Base-by-base conservation (phyloP, 2,797 vertebrate genomes). In the Synanceia verrucosa region DNA sequence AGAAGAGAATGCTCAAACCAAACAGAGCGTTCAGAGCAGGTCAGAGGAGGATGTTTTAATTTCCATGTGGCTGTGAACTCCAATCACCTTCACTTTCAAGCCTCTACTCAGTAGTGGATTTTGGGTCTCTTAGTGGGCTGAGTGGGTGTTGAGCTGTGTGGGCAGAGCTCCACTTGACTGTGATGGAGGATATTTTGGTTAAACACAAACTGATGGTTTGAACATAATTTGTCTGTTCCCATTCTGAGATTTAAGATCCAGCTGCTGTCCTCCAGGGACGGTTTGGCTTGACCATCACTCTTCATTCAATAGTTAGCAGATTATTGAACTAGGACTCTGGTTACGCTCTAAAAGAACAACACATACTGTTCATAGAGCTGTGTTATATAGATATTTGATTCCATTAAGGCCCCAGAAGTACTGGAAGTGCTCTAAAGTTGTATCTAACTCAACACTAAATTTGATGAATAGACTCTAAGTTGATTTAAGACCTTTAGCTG, bases 131-230 rank as follows among this genome's bases (percentile, higher is more conserved):
- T n/a, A 16, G 53, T 21, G 16, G 60, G 4, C n/a, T 62, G 65
- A 71, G 81, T 73, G 52, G 75, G 75, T n/a, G n/a, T n/a, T n/a
- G n/a, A 68, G 74, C 55, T 41, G 62, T 3, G 18, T 52, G 56
- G 70, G 64, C 34, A 60, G 62, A 6, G 50, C 14, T 31, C 28
- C 48, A 28, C 59, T 70, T 18, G 14, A 59, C 28, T 23, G 47
- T 46, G 39, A 62, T 36, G 39, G 58, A 70, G 52, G 66, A 63
- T 39, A 43, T 65, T n/a, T 68, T 60, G 56, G 24, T 68, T 19
- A 2, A 21, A 23, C 9, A 10, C 33, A 14, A 56, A 56, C 55
- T 33, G n/a, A n/a, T n/a, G n/a, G n/a, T n/a, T n/a, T 39, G 37
- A 39, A 18, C 37, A 39, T 39, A 3, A 39, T 39, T 16, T 39